phyloP scores from a whole-genome alignment of 2,888 invertebrate genomes.

The Agrotis clavis region DNA sequence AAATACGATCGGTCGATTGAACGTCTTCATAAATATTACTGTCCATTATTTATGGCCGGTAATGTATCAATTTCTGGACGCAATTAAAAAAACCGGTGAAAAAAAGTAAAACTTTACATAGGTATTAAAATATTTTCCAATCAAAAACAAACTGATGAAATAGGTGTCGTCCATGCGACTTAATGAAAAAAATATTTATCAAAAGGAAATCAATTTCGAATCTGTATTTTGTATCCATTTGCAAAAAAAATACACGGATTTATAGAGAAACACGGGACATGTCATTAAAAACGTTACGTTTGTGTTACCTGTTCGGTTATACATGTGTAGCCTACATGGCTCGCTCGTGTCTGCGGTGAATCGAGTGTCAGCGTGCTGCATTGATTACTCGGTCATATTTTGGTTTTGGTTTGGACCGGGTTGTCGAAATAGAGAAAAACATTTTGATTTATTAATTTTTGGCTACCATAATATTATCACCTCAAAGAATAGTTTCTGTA shows the following conservation, averaged over 20 bases:
- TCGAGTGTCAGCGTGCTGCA: slow-evolving; percentile 16
- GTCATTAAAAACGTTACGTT: slow-evolving; percentile 42
- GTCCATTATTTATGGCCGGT: too few relatives aligned
- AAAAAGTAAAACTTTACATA: too few relatives aligned
- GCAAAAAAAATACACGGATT: slow-evolving; percentile 17
- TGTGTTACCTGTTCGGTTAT: slow-evolving; percentile 5
- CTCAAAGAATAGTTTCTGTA: too few relatives aligned
- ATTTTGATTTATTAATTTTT: neutral
- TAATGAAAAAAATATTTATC: neutral
- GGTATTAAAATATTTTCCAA: too few relatives aligned
- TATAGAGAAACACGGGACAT: slow-evolving; percentile 10
- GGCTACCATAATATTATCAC: too few relatives aligned
- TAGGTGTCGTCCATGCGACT: neutral
- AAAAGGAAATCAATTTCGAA: slow-evolving; percentile 11
- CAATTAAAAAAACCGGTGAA: too few relatives aligned
- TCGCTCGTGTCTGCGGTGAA: slow-evolving; percentile 16
- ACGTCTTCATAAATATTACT: too few relatives aligned
- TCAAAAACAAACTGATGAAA: neutral
- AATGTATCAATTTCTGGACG: too few relatives aligned
- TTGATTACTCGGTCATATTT: slow-evolving; percentile 25
- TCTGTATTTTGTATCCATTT: neutral
- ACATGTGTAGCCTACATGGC: slow-evolving; percentile 9
- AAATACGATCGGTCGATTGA: too few relatives aligned
- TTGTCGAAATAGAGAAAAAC: neutral
- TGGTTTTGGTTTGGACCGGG: slow-evolving; percentile 6